A percentile compares a stretch with the other conserved stretches of the same genome.
Conservation (phyloP, 2,113 vertebrate genomes). For the Procavia capensis region DNA sequence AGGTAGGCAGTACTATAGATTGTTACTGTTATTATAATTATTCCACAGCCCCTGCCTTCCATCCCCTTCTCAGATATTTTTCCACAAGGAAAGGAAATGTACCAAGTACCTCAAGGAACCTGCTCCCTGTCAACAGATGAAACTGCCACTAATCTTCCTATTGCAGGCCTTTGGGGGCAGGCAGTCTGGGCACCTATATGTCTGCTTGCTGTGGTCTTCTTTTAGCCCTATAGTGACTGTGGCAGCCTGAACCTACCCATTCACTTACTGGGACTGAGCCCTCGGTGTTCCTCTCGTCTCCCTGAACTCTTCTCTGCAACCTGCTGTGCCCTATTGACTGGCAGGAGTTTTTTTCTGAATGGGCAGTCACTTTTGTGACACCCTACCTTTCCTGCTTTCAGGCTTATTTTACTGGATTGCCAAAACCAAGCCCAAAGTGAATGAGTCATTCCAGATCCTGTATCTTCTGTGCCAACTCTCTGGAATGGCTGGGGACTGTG, state of each 20-base stretch:
- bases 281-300: too few relatives aligned
- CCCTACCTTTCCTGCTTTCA: background rate
- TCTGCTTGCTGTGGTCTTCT: background rate
- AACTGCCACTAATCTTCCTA: background rate
- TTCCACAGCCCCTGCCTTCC: background rate
- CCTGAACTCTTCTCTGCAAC: background rate
- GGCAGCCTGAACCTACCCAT: background rate
- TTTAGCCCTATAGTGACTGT: background rate
- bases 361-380: background rate
- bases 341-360: background rate
- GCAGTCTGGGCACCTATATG: background rate
- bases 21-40: rapidly evolving
- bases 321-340: rapidly evolving
- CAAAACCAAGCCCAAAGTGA: background rate
- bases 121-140: background rate
- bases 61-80: background rate
- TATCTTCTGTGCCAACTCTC: rapidly evolving
- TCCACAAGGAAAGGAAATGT: background rate
- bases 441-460: rapidly evolving
- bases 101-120: background rate
- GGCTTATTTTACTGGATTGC: background rate
- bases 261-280: background rate
- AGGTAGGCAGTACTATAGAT: background rate
- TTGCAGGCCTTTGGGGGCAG: background rate
- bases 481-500: background rate